A percentile compares a stretch with the other conserved stretches of the same genome.
phyloP scores from a whole-genome alignment of 2,888 invertebrate species.

The Bombylius discolor region DNA sequence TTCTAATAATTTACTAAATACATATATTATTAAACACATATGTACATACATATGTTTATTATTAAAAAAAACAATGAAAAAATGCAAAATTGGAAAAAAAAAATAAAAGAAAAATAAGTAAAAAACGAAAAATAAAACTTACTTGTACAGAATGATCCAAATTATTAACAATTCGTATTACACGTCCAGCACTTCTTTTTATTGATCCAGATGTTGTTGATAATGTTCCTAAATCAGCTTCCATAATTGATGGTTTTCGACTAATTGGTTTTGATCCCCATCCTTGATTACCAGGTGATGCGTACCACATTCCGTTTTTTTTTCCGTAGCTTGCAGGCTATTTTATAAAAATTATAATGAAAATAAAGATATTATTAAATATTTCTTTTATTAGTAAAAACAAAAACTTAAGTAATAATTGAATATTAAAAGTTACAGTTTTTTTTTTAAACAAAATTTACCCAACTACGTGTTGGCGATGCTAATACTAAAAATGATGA shows the following conservation, averaged over 20 bases:
- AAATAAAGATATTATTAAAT: background rate
- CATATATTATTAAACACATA: too few relatives aligned
- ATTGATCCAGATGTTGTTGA: constrained; percentile 46
- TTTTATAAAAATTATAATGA: background rate
- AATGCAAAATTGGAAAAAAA: too few relatives aligned
- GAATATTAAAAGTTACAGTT: background rate
- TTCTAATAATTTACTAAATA: too few relatives aligned
- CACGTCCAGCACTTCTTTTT: constrained; percentile 70
- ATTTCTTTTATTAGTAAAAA: too few relatives aligned
- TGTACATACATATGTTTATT: too few relatives aligned
- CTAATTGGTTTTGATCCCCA: constrained; percentile 58
- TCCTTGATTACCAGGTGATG: constrained; percentile 43
- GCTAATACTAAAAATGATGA: constrained; percentile 54
- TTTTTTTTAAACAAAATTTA: constrained; percentile 18
- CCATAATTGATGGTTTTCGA: constrained; percentile 71
- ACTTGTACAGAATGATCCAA: constrained; percentile 85
- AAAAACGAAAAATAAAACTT: constrained; percentile 17
- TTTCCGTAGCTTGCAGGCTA: constrained; percentile 84
- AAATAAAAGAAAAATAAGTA: too few relatives aligned
- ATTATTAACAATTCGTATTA: constrained; percentile 88
- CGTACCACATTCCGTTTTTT: constrained; percentile 81
- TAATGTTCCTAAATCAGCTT: constrained; percentile 56
- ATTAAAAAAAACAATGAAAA: background rate
- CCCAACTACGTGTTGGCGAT: constrained; percentile 49
- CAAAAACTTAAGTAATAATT: too few relatives aligned